phyloP scores from a whole-genome alignment of 2,888 invertebrate genomes.

The Nomada fucata region DNA sequence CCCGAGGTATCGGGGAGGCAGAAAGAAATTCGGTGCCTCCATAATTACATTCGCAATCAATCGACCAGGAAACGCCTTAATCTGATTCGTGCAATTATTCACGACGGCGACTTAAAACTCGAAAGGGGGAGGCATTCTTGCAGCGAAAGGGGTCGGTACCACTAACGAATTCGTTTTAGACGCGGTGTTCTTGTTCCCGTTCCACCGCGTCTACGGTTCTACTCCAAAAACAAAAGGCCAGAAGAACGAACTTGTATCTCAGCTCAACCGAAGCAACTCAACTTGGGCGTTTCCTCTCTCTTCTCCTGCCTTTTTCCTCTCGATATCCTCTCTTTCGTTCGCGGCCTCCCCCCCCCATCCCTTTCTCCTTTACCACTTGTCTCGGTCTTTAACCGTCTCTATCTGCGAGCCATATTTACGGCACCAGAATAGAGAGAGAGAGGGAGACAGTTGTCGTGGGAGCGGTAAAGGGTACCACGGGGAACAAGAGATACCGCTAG shows the following conservation, averaged over 20 bases:
- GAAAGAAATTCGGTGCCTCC: neutral
- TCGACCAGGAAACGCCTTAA: slow-evolving; percentile 58
- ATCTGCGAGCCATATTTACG: slow-evolving; percentile 75
- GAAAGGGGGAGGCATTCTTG: slow-evolving; percentile 17
- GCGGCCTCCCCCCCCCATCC: slow-evolving; percentile 25
- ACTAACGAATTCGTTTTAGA: slow-evolving; percentile 73
- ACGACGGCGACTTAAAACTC: slow-evolving; percentile 64
- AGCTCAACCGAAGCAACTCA: slow-evolving; percentile 68
- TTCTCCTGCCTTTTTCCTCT: slow-evolving; percentile 32
- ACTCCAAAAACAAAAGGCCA: slow-evolving; percentile 69
- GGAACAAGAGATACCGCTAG: slow-evolving; percentile 65
- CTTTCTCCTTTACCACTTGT: slow-evolving; percentile 17
- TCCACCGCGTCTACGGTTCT: slow-evolving; percentile 45
- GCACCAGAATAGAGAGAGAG: slow-evolving; percentile 51
- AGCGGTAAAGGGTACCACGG: slow-evolving; percentile 46
- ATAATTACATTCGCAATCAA: slow-evolving; percentile 65
- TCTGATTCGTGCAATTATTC: slow-evolving; percentile 71
- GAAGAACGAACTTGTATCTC: slow-evolving; percentile 70
- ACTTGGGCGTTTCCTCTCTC: slow-evolving; percentile 63
- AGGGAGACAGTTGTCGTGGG: slow-evolving; percentile 62
- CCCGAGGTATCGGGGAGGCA: neutral
- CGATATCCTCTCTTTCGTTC: slow-evolving; percentile 44
- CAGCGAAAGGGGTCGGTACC: slow-evolving; percentile 62
- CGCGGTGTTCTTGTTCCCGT: slow-evolving; percentile 41
- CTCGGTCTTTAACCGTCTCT: slow-evolving; percentile 59